Evolutionary conservation across 2,888 invertebrate species (phyloP).

Genomic region (Cosmia pyralina): DNA sequence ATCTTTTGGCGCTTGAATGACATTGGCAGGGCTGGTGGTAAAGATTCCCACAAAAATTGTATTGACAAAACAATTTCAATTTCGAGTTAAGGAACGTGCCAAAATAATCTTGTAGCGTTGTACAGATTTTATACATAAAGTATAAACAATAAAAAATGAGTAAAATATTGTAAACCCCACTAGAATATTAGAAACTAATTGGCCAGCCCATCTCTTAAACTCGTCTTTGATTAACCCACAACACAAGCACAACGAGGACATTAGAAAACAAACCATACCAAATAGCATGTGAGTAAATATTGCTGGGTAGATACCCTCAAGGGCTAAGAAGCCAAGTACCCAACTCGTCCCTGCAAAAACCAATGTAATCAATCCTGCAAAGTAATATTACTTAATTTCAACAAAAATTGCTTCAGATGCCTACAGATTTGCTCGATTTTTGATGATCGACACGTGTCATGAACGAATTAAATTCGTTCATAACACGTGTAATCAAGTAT

Average conservation of each 20-base stretch:
- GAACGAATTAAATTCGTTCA: too few relatives aligned
- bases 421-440: not conserved
- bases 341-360: constrained; percentile 60
- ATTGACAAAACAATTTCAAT: not conserved
- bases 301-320: not conserved
- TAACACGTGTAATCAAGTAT: too few relatives aligned
- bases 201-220: constrained; percentile 69
- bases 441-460: not conserved
- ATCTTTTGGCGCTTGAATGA: not conserved
- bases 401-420: not conserved
- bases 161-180: constrained; percentile 71
- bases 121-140: constrained; percentile 72
- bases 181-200: constrained; percentile 60
- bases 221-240: constrained; percentile 63
- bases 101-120: constrained; percentile 4
- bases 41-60: not conserved
- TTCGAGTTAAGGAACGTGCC: not conserved
- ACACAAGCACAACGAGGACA: constrained; percentile 72
- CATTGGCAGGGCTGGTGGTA: not conserved
- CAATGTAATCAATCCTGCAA: constrained; percentile 70
- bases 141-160: constrained; percentile 67
- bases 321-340: constrained; percentile 63
- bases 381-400: not conserved
- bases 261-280: constrained; percentile 73
- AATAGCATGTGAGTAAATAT: constrained; percentile 64